Conservation (phyloP, 2,797 vertebrate genomes). For the Malacoraja senta region DNA sequence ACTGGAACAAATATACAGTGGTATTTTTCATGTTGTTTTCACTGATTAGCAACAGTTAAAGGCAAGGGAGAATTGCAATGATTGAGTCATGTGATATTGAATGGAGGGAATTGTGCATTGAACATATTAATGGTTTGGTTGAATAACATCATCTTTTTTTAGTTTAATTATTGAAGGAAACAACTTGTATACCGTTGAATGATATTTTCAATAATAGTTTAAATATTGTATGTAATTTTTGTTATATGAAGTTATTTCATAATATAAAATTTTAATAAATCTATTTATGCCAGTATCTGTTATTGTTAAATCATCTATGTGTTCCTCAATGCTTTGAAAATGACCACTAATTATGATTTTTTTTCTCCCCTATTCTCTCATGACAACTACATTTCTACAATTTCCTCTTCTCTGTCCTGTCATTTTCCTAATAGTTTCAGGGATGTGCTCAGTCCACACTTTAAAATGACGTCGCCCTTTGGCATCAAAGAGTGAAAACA, state of each 20-base stretch:
- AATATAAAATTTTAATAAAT: conserved; percentile 33
- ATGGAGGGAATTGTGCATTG: neutral
- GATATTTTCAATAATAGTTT: neutral
- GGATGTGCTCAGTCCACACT: no score
- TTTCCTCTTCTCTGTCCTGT: no score
- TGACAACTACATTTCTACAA: no score
- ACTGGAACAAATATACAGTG: neutral
- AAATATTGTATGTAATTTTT: conserved; percentile 9
- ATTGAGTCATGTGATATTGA: neutral
- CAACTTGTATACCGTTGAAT: conserved; percentile 13
- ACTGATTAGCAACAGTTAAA: neutral
- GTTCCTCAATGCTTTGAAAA: neutral
- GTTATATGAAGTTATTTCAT: neutral
- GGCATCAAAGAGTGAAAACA: no score
- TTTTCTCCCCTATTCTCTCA: neutral
- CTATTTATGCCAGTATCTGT: conserved; percentile 15
- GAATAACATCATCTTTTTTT: neutral
- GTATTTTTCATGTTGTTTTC: neutral
- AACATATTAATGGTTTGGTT: neutral
- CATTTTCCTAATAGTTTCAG: no score
- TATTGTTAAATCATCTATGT: neutral
- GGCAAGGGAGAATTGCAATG: neutral
- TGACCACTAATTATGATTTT: neutral
- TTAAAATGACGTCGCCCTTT: no score
- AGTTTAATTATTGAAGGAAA: neutral